Base-by-base conservation (phyloP, 2,797 vertebrate genomes). In the Poeciliopsis paucimaculata region DNA sequence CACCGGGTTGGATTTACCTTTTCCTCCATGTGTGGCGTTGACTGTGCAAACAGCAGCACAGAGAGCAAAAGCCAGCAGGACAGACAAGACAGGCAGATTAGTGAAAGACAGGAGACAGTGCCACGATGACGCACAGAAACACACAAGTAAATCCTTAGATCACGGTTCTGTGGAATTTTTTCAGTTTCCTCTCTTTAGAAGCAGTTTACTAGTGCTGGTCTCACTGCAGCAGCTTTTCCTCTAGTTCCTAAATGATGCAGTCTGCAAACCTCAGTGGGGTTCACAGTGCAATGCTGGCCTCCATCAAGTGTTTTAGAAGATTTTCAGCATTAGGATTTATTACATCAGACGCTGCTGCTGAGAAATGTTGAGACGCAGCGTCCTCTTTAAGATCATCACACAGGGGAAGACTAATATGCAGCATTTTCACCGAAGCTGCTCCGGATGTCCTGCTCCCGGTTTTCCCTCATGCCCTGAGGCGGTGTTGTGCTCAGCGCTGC, bases 11-110 rank as follows among this genome's bases (percentile, higher is more conserved):
- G 87, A 94, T 95, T 99, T 99, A 99, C 98, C 98, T 99, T 97
- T 97, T 99, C 96, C 97, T 99, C 98, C 97, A 98, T 72, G 96
- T 96, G 96, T 98, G 97, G 92, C 96, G 98, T 94, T 98, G 97
- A 97, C 98, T 99, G 97, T 90, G 97, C 91, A 97, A 93, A 96
- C 90, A 96, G 95, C 91, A 94, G 96, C 86, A 95, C 96, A 97
- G 95, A 94, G 90, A 94, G 95, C 95, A 96, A 53, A 53, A 96
- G 94, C 95, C 94, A 91, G 93, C 96, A 95, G 96, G 93, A 95
- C 88, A 91, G 82, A 89, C 88, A 92, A 90, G 77, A 91, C 86
- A 92, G 72, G 88, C 26, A 77, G 80, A 88, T 94, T 93, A 95
- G 90, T 92, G 87, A 90, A 31, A 87, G 81, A 91, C 89, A 89